A percentile compares a stretch with the other conserved stretches of the same genome.
These are phyloP conservation scores for Euzophera pinguis DNA, from an alignment of 2,888 invertebrate genomes.

Conservation along the genomic window DNA sequence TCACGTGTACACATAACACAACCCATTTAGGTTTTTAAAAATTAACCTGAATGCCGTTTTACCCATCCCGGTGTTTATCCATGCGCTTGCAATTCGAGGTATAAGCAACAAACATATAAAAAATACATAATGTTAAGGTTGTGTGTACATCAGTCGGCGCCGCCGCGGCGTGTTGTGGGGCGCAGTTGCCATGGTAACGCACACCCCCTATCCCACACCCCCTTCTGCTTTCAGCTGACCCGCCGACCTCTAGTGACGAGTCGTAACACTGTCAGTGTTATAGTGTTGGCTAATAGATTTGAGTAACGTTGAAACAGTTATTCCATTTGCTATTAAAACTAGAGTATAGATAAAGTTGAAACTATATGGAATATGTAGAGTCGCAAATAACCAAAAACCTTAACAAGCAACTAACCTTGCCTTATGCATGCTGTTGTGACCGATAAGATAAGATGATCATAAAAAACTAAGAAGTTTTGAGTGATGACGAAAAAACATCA, in stretches of 20 bases:
- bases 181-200: slow-evolving; percentile 62
- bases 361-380: no score
- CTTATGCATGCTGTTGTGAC: no score
- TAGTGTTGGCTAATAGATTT: slow-evolving; percentile 31
- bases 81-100: slow-evolving; percentile 49
- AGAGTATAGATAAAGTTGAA: no score
- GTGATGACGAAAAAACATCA: no score
- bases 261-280: slow-evolving; percentile 58
- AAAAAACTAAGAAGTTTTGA: no score
- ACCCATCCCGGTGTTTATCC: slow-evolving; percentile 43
- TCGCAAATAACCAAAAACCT: no score
- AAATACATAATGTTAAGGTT: slow-evolving; percentile 52
- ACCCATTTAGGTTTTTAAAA: slow-evolving; percentile 44
- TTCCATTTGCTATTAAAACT: no score
- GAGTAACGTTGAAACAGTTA: background rate
- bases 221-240: slow-evolving; percentile 64
- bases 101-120: slow-evolving; percentile 62
- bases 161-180: slow-evolving; percentile 75
- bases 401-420: no score
- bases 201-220: slow-evolving; percentile 42
- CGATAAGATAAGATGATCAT: no score
- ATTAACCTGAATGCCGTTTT: slow-evolving; percentile 46
- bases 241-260: slow-evolving; percentile 70
- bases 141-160: slow-evolving; percentile 61
- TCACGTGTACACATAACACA: slow-evolving; percentile 2